A percentile compares a stretch with the other conserved stretches of the same genome.
Conservation (phyloP, 2,113 vertebrate species). For the Rhynchomys soricoides region DNA sequence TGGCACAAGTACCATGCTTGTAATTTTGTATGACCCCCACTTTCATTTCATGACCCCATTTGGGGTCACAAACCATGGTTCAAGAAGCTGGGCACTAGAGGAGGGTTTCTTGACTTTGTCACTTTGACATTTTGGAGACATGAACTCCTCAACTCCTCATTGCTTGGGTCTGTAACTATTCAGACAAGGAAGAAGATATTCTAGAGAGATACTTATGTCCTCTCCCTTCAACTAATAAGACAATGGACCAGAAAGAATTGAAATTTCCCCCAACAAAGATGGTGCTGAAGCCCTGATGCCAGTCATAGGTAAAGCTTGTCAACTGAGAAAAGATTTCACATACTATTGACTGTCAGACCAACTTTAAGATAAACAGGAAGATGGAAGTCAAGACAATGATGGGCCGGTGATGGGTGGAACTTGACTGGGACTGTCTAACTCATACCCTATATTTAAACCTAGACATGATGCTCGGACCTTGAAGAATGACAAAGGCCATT, state of each 20-base stretch:
- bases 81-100: neutral
- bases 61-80: too few relatives aligned
- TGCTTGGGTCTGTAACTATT: neutral
- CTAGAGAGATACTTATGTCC: neutral
- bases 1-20: neutral
- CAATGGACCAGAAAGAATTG: neutral
- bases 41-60: neutral
- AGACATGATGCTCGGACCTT: too few relatives aligned
- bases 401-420: neutral
- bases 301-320: neutral
- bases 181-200: neutral
- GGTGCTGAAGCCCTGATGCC: neutral
- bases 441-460: neutral
- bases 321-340: neutral
- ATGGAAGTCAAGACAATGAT: neutral
- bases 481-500: neutral
- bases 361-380: neutral
- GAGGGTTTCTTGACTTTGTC: neutral
- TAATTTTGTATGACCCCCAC: neutral
- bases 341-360: neutral
- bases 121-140: neutral
- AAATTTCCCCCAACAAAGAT: neutral
- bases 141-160: neutral
- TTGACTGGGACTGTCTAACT: neutral
- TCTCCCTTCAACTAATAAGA: neutral